Percentiles rank a stretch among this genome's conserved stretches.
These are phyloP conservation scores for Orchesellides sinensis DNA, from an alignment of 2,888 invertebrate species.

Conservation along the genomic window DNA sequence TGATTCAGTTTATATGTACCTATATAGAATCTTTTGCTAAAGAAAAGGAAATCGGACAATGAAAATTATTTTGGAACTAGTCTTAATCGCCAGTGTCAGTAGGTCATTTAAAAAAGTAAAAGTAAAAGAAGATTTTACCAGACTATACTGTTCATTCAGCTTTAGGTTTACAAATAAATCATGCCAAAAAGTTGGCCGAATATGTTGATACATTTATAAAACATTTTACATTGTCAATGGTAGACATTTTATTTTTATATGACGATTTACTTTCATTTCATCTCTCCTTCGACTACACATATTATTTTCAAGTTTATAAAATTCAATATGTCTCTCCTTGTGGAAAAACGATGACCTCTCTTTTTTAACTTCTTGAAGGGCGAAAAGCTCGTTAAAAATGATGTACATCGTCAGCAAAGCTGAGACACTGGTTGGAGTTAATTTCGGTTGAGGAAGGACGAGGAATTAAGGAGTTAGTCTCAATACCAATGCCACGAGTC, in stretches of 20 bases:
- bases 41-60: no score
- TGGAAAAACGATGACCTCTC: slow-evolving; percentile 21
- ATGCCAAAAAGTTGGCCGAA: background rate
- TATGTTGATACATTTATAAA: background rate
- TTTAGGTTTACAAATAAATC: background rate
- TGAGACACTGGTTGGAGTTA: background rate
- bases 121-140: no score
- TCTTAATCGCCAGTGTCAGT: no score
- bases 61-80: no score
- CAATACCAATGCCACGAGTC: no score
- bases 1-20: no score
- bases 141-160: no score
- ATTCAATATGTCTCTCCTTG: background rate
- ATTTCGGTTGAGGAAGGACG: background rate
- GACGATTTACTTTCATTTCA: background rate
- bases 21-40: no score
- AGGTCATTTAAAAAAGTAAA: no score
- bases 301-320: slow-evolving; percentile 1
- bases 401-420: background rate
- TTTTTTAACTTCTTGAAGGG: slow-evolving; percentile 15
- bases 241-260: background rate
- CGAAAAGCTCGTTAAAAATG: slow-evolving; percentile 9
- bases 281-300: no score
- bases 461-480: no score
- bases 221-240: no score